A percentile compares a stretch with the other conserved stretches of the same genome.
Conservation (phyloP, 2,888 invertebrate species). For the Callimorpha dominula region DNA sequence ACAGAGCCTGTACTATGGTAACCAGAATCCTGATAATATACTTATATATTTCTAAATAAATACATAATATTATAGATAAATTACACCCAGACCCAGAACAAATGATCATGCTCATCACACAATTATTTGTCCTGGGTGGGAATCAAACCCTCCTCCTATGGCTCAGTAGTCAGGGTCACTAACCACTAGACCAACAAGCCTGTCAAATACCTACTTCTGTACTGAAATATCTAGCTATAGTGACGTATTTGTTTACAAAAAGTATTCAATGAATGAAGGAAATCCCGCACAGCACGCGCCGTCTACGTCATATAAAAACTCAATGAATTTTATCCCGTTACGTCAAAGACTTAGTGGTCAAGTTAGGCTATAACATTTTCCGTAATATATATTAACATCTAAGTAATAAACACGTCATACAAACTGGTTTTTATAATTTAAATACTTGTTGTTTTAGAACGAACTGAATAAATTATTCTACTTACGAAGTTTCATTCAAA, state of each 20-base stretch:
- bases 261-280: slow-evolving; percentile 7
- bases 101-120: too few species aligned
- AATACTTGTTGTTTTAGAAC: neutral
- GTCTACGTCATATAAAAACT: neutral
- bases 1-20: too few species aligned
- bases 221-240: neutral
- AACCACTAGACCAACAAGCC: too few species aligned
- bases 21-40: too few species aligned
- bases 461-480: neutral
- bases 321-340: slow-evolving; percentile 9
- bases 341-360: slow-evolving; percentile 11
- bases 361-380: neutral
- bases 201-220: neutral
- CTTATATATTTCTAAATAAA: too few species aligned
- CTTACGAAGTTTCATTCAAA: neutral
- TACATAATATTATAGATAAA: too few species aligned
- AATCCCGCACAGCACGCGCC: slow-evolving; percentile 4
- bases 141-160: too few species aligned
- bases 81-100: too few species aligned
- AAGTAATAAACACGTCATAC: neutral
- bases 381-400: neutral
- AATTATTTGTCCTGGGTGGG: too few species aligned
- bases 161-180: too few species aligned
- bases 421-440: neutral
- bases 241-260: slow-evolving; percentile 8